phyloP scores from a whole-genome alignment of 2,888 invertebrate genomes.

The Ryuthela nishihirai region DNA sequence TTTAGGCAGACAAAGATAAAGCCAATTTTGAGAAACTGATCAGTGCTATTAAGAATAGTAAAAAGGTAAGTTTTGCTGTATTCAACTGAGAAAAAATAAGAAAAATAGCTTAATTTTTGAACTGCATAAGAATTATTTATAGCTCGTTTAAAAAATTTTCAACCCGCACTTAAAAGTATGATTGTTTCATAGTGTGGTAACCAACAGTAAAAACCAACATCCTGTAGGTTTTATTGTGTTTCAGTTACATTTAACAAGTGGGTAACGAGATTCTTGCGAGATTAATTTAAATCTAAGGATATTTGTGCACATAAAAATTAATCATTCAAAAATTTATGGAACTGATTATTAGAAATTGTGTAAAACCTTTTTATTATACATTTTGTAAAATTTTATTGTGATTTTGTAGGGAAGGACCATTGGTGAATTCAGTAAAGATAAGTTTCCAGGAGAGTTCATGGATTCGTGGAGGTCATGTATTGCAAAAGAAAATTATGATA shows the following conservation, averaged over 20 bases:
- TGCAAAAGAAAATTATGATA: slow-evolving; percentile 73
- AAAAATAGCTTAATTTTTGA: not conserved
- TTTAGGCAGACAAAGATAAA: slow-evolving; percentile 82
- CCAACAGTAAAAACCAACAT: too few relatives aligned
- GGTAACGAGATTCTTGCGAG: too few relatives aligned
- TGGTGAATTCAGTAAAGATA: slow-evolving; percentile 90
- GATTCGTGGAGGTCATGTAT: slow-evolving; percentile 81
- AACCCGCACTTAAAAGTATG: too few relatives aligned
- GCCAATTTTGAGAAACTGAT: slow-evolving; percentile 67
- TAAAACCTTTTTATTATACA: too few relatives aligned
- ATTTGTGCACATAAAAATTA: too few relatives aligned
- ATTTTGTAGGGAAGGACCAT: slow-evolving; percentile 66
- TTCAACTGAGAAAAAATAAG: not conserved
- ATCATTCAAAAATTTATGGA: too few relatives aligned
- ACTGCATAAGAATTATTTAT: not conserved
- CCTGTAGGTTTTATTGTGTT: too few relatives aligned
- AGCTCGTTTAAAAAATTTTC: not conserved
- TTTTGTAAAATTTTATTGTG: not conserved
- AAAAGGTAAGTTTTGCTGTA: slow-evolving; percentile 56
- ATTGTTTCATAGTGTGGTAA: too few relatives aligned
- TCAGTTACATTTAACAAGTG: too few relatives aligned
- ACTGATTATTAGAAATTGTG: too few relatives aligned
- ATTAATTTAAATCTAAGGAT: too few relatives aligned
- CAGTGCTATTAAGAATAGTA: slow-evolving; percentile 77
- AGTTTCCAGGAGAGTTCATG: slow-evolving; percentile 88